Evolutionary conservation across 2,888 invertebrate genomes (phyloP), one percentile per base, ranked within the genome.

Genomic region (Tortricodes alternella): DNA sequence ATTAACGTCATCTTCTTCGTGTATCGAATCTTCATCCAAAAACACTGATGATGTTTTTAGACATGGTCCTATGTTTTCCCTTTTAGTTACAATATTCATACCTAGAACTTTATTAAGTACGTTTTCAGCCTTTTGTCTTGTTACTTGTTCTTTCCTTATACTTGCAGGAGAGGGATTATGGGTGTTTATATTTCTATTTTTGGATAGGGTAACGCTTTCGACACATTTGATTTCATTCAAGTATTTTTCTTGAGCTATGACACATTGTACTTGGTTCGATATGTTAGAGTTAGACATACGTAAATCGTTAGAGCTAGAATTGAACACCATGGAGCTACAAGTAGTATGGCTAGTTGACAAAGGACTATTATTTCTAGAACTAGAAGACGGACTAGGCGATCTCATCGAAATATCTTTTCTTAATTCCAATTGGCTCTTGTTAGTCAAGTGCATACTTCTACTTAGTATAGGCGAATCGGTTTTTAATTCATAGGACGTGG

Each of bases 241-340:
- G 67, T 87, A 90, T 67, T 89, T 91, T 56, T 91, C 91, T 83
- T 91, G 91, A 55, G 91, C 91, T 76, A 91, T 91, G 21, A 91
- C 91, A 62, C 89, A 91, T 69, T 91, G 91, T 5, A 91, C 89
- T 71, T 85, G 85, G 66, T 90, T 89, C 46, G 86, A 76, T 50
- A 87, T 89, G 60, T 89, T 90, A 21, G 91, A 90, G 70, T 79
- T 90, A 19, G 90, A 90, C 78, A 85, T 91, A 72, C 88, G 83
- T 65, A 90, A 74, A 62, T 90, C 89, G 57, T 89, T 90, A 64
- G 89, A 90, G 68, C 89, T 90, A 66, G 90, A 89, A 69, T 90
- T 91, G 67, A 90, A 89, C n/a, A 89, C 88, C 89, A 91, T 89
- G 62, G 91, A 91, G 68, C 91, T 91, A 76, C 91, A 91, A 15